phyloP scores from a whole-genome alignment of 2,113 vertebrate genomes.

The Poeciliopsis turrubarensis region DNA sequence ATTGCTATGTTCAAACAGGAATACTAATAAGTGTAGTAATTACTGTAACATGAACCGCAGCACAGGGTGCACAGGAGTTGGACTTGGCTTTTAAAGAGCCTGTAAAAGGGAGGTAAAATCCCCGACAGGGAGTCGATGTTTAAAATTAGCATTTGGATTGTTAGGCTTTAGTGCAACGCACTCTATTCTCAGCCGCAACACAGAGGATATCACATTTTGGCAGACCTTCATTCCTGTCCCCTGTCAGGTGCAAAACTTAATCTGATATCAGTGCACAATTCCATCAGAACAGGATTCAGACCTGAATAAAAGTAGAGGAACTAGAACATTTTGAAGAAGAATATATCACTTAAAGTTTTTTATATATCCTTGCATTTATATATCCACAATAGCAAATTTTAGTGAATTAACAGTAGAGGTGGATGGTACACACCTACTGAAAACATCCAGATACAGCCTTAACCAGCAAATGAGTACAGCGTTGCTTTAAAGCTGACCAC shows the following conservation, averaged over 20 bases:
- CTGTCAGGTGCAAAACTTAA: constrained; percentile 12
- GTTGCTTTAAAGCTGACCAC: background rate
- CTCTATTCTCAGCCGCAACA: constrained; percentile 19
- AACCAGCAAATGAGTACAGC: background rate
- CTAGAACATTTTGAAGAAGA: background rate
- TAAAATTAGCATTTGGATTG: constrained; percentile 39
- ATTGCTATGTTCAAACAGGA: constrained; percentile 54
- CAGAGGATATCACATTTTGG: constrained; percentile 8
- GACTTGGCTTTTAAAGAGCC: constrained; percentile 43
- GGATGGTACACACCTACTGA: background rate
- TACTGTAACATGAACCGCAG: constrained; percentile 53
- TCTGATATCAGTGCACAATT: constrained; percentile 21
- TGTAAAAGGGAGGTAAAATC: constrained; percentile 45
- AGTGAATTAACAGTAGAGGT: background rate
- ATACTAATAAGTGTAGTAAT: constrained; percentile 71
- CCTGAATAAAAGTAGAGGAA: background rate
- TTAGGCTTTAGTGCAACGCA: constrained; percentile 28
- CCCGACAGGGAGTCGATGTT: constrained; percentile 35
- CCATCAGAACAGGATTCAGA: constrained; percentile 16
- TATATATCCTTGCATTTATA: background rate
- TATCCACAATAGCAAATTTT: background rate
- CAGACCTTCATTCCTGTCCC: background rate
- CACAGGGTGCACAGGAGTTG: constrained; percentile 42
- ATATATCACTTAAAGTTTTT: background rate
- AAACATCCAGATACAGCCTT: too few relatives aligned